Percentiles rank a stretch among this genome's conserved stretches.
Evolutionary conservation across 2,113 vertebrate genomes (phyloP).

Genomic region (Dolichallabes microphthalmus): DNA sequence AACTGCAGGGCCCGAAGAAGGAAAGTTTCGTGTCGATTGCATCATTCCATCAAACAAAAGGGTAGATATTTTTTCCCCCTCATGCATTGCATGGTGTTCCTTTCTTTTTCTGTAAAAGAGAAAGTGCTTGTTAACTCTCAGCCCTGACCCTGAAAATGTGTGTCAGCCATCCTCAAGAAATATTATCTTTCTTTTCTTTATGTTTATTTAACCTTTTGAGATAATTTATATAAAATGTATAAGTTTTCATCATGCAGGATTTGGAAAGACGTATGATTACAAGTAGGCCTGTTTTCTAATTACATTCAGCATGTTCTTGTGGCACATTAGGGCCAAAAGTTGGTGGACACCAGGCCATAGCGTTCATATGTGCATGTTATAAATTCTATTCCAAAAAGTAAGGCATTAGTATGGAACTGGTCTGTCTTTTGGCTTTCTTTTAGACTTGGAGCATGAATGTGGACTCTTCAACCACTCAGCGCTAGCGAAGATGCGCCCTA

Average conservation of each 20-base stretch:
- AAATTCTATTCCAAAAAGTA: background rate
- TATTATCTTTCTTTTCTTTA: background rate
- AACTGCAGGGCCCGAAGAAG: background rate
- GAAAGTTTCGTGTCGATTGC: constrained; percentile 49
- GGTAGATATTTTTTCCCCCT: constrained; percentile 33
- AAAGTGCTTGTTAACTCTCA: background rate
- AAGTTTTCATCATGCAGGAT: background rate
- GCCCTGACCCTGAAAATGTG: background rate
- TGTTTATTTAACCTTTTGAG: background rate
- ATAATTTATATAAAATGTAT: too few relatives aligned
- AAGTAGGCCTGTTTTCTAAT: too few relatives aligned
- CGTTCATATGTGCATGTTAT: background rate
- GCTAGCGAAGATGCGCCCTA: background rate
- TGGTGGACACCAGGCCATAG: background rate
- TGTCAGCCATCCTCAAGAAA: background rate
- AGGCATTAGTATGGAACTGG: background rate
- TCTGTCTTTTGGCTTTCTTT: background rate
- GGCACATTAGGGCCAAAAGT: background rate
- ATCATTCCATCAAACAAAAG: constrained; percentile 44
- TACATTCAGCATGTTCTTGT: background rate
- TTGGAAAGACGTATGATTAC: background rate
- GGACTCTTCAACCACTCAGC: background rate
- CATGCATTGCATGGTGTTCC: background rate
- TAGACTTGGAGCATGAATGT: background rate
- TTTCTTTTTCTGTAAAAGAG: background rate